These are phyloP conservation scores for Abrostola triplasia DNA, from an alignment of 2,888 invertebrate genomes.

Conservation along the genomic window DNA sequence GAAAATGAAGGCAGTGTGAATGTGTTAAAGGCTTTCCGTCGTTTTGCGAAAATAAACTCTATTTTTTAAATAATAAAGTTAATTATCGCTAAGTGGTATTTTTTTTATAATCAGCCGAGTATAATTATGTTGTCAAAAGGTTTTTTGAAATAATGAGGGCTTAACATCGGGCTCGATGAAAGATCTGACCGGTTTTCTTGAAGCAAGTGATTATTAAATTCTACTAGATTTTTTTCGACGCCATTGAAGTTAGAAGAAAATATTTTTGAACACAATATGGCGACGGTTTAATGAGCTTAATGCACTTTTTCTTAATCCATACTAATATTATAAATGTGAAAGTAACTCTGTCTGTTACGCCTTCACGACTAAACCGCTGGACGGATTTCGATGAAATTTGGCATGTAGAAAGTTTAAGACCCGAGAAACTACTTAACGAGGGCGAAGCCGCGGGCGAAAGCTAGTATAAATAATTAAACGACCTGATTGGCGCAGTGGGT, in stretches of 20 bases:
- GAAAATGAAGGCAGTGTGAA: conserved; percentile 55
- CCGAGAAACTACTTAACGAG: too few relatives aligned
- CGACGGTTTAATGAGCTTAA: conserved; percentile 12
- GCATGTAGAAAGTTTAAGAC: too few relatives aligned
- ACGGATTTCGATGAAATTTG: too few relatives aligned
- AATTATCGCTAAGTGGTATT: conserved; percentile 15
- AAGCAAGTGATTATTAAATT: conserved; percentile 37
- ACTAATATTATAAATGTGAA: too few relatives aligned
- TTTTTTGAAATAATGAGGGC: conserved; percentile 42
- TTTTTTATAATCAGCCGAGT: conserved; percentile 28
- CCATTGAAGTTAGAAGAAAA: conserved; percentile 30
- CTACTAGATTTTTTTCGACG: conserved; percentile 32
- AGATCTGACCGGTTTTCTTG: conserved; percentile 34
- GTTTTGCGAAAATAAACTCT: conserved; percentile 40
- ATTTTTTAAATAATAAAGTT: conserved; percentile 18
- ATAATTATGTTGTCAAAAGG: conserved; percentile 56
- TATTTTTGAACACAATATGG: conserved; percentile 24
- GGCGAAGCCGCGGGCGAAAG: too few relatives aligned
- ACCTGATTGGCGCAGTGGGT: too few relatives aligned
- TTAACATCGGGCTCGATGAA: conserved; percentile 38
- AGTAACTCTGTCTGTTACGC: too few relatives aligned
- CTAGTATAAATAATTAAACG: too few relatives aligned
- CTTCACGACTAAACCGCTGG: too few relatives aligned
- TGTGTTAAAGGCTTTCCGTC: conserved; percentile 51
- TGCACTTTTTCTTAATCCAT: conserved; percentile 3